These are phyloP conservation scores for Spinus pinus DNA, from an alignment of 2,797 vertebrate genomes.

Conservation along the genomic window DNA sequence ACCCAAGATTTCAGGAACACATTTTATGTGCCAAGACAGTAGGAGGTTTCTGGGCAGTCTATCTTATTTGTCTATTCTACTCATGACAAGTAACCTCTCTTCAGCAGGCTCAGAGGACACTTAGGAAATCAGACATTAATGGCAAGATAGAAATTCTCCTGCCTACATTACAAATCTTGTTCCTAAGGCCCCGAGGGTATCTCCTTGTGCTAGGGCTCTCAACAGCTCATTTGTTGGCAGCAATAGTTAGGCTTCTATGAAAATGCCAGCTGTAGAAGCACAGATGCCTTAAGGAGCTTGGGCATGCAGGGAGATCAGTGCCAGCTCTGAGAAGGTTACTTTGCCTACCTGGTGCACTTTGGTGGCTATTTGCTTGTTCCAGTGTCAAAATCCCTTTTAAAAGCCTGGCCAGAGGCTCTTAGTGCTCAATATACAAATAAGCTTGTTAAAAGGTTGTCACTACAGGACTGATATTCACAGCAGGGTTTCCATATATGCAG, in stretches of 20 bases:
- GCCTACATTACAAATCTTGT: neutral
- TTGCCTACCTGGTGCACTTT: neutral
- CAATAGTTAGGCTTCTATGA: neutral
- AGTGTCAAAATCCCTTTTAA: slow-evolving; percentile 1
- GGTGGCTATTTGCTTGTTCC: neutral
- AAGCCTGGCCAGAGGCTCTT: neutral
- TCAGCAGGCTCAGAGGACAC: neutral
- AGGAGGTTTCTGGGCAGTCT: neutral
- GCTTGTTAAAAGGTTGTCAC: neutral
- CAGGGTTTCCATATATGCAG: neutral
- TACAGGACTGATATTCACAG: neutral
- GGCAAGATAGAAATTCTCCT: slow-evolving; percentile 4
- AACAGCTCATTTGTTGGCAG: slow-evolving; percentile 22
- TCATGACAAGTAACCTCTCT: neutral
- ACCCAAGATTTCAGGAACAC: neutral
- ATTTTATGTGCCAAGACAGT: neutral
- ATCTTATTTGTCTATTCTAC: neutral
- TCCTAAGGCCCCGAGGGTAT: neutral
- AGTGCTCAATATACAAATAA: neutral
- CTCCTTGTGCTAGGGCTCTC: neutral
- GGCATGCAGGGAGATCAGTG: neutral
- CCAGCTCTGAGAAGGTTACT: neutral
- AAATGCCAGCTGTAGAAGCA: neutral
- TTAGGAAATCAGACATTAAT: slow-evolving; percentile 21
- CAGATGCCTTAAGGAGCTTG: neutral